These are phyloP conservation scores for Trichechus manatus DNA, from an alignment of 2,113 vertebrate species.

Conservation along the genomic window DNA sequence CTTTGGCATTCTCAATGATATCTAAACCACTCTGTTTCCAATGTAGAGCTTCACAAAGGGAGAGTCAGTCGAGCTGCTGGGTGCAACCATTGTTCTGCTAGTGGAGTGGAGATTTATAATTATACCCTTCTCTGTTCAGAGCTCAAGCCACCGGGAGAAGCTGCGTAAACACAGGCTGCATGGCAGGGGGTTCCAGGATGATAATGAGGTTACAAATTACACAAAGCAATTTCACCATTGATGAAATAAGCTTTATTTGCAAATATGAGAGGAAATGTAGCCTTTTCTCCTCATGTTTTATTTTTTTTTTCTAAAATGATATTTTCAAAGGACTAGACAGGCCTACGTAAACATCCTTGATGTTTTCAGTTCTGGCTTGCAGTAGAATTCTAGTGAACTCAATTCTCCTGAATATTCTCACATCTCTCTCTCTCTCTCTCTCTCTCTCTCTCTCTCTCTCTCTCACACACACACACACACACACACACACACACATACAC, in stretches of 20 bases:
- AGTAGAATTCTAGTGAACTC: slow-evolving; percentile 49
- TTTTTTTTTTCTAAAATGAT: slow-evolving; percentile 58
- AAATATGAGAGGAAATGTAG: slow-evolving; percentile 54
- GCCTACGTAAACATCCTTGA: slow-evolving; percentile 50
- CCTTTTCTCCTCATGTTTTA: slow-evolving; percentile 23
- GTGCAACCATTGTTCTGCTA: slow-evolving; percentile 33
- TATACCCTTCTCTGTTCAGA: slow-evolving; percentile 15
- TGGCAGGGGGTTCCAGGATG: neutral
- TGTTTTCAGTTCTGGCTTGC: neutral
- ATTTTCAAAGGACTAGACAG: slow-evolving; percentile 54
- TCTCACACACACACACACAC: neutral
- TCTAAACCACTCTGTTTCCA: neutral
- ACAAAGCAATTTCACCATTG: slow-evolving; percentile 47
- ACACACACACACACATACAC: too few species aligned
- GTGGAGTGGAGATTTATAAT: slow-evolving; percentile 59
- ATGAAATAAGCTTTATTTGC: slow-evolving; percentile 59
- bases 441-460: neutral
- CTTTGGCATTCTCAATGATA: neutral
- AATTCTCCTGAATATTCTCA: slow-evolving; percentile 28
- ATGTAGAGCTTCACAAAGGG: neutral
- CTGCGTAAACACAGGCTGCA: slow-evolving; percentile 26
- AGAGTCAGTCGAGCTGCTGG: neutral
- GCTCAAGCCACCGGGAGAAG: neutral
- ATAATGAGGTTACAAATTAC: slow-evolving; percentile 47
- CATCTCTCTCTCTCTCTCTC: neutral